Percentiles rank a stretch among this genome's conserved stretches.
Evolutionary conservation across 1,140 invertebrate species (phyloP).

Genomic region (Zaprionus nigranus): DNA sequence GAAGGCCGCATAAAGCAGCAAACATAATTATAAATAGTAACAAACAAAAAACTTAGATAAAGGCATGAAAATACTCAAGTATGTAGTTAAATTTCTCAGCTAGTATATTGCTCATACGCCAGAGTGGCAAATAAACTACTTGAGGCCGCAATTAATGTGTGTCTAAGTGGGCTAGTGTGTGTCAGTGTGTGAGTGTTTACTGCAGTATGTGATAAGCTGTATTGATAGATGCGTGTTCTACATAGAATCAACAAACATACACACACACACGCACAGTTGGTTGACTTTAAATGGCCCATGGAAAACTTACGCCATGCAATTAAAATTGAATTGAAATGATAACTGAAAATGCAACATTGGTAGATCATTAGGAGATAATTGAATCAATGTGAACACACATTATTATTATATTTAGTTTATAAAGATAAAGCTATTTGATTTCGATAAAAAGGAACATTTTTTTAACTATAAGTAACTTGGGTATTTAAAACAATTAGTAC

Average conservation of each 20-base stretch:
- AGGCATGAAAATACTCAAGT: conserved; percentile 4
- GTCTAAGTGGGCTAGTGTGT: conserved; percentile 6
- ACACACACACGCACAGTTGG: conserved; percentile 17
- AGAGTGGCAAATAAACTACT: conserved; percentile 42
- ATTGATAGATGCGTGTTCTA: conserved; percentile 47
- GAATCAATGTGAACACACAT: background rate
- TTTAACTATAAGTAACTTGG: background rate
- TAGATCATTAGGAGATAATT: conserved; percentile 2
- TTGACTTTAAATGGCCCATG: conserved; percentile 18
- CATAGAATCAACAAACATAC: conserved; percentile 6
- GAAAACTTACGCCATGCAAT: conserved; percentile 12
- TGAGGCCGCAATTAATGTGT: conserved; percentile 28
- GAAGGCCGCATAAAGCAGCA: conserved; percentile 18
- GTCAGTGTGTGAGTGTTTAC: conserved; percentile 15
- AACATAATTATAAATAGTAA: conserved; percentile 9
- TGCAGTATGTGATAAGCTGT: conserved; percentile 37
- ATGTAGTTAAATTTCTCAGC: conserved; percentile 19
- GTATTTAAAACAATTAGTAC: background rate
- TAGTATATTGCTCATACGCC: conserved; percentile 36
- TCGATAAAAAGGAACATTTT: background rate
- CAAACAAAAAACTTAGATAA: conserved; percentile 1
- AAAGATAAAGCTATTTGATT: conserved; percentile 3
- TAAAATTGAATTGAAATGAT: conserved; percentile 29
- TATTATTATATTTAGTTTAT: background rate
- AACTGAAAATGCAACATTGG: conserved; percentile 15